phyloP scores from a whole-genome alignment of 2,113 vertebrate species.

The Galbula dea region DNA sequence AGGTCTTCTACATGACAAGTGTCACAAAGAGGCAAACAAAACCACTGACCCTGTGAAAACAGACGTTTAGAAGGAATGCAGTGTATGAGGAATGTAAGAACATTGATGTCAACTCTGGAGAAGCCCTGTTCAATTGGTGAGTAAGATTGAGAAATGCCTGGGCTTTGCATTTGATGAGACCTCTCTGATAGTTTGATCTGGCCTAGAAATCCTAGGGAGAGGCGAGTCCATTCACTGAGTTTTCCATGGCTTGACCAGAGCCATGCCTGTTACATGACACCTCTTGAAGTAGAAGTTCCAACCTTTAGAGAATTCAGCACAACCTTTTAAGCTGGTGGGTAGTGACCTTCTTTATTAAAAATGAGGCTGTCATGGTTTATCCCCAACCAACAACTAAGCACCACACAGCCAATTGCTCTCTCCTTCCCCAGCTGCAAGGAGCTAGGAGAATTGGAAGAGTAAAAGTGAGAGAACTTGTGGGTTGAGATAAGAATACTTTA shows the following conservation, averaged over 20 bases:
- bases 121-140: not conserved
- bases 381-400: too few relatives aligned
- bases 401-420: too few relatives aligned
- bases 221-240: not conserved
- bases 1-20: not conserved
- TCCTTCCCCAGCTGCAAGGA: too few relatives aligned
- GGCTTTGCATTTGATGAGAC: not conserved
- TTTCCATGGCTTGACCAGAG: not conserved
- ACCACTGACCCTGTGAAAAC: not conserved
- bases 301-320: not conserved
- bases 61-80: not conserved
- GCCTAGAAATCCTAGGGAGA: not conserved
- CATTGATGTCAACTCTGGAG: not conserved
- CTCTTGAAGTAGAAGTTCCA: not conserved
- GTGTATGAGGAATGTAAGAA: not conserved
- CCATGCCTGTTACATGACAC: not conserved
- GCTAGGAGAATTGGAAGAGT: too few relatives aligned
- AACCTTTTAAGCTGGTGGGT: not conserved
- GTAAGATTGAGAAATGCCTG: not conserved
- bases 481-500: not conserved
- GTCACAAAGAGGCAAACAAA: not conserved
- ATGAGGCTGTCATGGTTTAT: too few relatives aligned
- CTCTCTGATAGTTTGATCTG: not conserved
- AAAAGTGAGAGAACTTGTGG: too few relatives aligned
- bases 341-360: not conserved